Conservation (phyloP, 1,140 invertebrate species). For the Hypsibius dujardini region DNA sequence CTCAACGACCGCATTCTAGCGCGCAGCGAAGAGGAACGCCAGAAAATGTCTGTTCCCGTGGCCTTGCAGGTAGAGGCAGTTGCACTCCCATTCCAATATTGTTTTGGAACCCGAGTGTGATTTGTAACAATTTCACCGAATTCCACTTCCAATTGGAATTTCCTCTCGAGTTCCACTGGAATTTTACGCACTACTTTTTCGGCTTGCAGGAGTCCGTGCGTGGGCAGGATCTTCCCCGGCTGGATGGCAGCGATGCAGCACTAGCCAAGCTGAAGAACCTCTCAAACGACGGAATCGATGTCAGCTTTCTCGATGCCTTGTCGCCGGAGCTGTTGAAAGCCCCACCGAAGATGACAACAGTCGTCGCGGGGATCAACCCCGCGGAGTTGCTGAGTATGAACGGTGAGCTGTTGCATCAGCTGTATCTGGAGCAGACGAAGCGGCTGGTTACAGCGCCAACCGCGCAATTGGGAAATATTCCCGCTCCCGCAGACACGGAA, state of each 20-base stretch:
- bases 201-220: no score
- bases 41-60: background rate
- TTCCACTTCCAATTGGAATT: no score
- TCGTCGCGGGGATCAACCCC: background rate
- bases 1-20: conserved; percentile 3
- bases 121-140: no score
- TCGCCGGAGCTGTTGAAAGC: background rate
- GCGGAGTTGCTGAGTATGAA: background rate
- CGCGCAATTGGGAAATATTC: background rate
- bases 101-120: no score
- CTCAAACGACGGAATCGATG: background rate
- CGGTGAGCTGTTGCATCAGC: conserved; percentile 9
- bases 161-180: no score
- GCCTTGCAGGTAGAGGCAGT: no score
- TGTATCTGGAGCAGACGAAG: conserved; percentile 8
- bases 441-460: background rate
- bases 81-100: no score
- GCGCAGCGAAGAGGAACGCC: background rate
- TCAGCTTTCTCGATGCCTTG: background rate
- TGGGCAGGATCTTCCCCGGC: background rate
- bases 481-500: background rate
- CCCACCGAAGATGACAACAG: background rate
- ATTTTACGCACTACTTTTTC: no score
- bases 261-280: background rate
- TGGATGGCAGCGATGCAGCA: background rate